phyloP scores from a whole-genome alignment of 2,113 vertebrate genomes.

The Ibidorhyncha struthersii region DNA sequence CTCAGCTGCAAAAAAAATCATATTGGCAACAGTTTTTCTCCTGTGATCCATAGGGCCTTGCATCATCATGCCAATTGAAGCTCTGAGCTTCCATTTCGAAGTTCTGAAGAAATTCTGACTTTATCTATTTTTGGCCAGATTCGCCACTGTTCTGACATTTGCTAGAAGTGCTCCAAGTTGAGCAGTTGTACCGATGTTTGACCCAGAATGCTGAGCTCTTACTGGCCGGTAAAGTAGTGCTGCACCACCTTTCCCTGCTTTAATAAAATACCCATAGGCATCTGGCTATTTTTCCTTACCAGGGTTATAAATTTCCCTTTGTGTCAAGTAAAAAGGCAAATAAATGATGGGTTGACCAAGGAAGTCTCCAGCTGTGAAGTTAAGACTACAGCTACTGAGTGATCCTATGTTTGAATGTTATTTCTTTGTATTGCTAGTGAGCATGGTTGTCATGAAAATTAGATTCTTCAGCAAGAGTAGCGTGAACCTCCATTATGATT shows the following conservation, averaged over 20 bases:
- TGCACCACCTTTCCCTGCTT: background rate
- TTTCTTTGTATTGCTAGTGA: background rate
- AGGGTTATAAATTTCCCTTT: background rate
- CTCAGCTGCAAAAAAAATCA: background rate
- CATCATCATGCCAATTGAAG: background rate
- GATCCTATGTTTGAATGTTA: background rate
- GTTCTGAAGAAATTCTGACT: background rate
- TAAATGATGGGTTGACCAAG: background rate
- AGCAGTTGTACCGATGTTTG: background rate
- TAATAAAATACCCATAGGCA: background rate
- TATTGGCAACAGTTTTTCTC: background rate
- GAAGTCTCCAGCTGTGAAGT: background rate
- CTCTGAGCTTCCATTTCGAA: background rate
- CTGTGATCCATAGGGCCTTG: fast-evolving
- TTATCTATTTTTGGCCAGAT: background rate
- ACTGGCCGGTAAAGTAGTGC: background rate
- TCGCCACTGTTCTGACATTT: background rate
- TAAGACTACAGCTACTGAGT: background rate
- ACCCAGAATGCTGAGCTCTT: background rate
- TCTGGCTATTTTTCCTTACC: background rate
- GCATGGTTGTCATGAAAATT: background rate
- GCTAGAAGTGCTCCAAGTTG: background rate
- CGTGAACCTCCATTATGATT: background rate
- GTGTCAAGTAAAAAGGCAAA: background rate
- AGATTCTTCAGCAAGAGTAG: background rate